Evolutionary conservation across 2,888 invertebrate genomes (phyloP).

Genomic region (Trileptium ribeirensis): DNA sequence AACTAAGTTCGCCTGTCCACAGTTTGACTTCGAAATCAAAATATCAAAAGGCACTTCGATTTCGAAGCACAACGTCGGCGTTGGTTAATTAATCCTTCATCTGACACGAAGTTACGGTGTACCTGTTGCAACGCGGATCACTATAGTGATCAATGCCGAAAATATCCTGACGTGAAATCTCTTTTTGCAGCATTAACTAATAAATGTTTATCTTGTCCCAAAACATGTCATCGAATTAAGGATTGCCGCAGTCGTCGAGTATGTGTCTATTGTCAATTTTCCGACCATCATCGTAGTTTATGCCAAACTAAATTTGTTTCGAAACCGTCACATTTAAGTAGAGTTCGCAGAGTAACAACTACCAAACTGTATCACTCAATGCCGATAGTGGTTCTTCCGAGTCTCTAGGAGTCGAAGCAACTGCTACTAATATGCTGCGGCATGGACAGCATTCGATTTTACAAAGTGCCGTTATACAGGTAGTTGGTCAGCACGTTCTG

Average conservation of each 20-base stretch:
- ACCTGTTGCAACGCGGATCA: not conserved
- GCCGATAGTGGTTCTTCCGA: not conserved
- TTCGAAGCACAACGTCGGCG: not conserved
- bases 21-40: not conserved
- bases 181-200: not conserved
- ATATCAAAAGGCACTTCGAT: not conserved
- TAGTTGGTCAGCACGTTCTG: not conserved
- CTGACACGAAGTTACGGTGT: not conserved
- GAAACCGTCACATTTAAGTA: not conserved
- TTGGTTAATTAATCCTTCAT: not conserved
- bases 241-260: not conserved
- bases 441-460: slow-evolving; percentile 11
- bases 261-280: not conserved
- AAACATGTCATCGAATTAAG: not conserved
- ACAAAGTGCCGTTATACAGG: slow-evolving; percentile 1
- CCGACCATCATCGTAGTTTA: slow-evolving; percentile 4
- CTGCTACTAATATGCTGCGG: not conserved
- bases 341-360: not conserved
- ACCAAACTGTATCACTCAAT: not conserved
- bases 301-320: not conserved
- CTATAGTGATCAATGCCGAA: slow-evolving; percentile 5
- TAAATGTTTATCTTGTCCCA: not conserved
- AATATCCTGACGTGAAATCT: not conserved
- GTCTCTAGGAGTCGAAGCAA: not conserved
- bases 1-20: not conserved